Base-by-base conservation (phyloP, 2,113 vertebrate genomes). In the Jaculus jaculus region DNA sequence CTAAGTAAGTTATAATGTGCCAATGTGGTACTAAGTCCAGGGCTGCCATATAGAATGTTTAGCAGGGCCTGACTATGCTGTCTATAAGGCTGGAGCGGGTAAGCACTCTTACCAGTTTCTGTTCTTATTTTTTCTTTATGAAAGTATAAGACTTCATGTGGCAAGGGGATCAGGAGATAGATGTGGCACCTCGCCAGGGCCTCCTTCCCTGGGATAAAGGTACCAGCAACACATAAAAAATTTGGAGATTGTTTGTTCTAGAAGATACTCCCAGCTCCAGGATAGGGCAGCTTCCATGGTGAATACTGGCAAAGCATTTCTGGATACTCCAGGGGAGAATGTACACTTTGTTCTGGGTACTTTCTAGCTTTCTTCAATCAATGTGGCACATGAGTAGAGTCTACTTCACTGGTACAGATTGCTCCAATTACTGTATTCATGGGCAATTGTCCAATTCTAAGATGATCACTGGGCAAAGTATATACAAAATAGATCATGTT, bases 401-500 rank as follows among this genome's bases (percentile, higher is more conserved):
- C 34, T 26, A 24, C 16, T 61, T 80, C 58, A 71, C 7, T 21
- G 34, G n/a, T 10, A n/a, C 58, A 18, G 34, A 6, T 4, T 30
- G 42, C 7, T 75, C 20, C 54, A 42, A n/a, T 54, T 24, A 39
- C 80, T 6, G 0, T 24, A 13, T 5, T 4, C 28, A 7, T 28
- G 7, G 23, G n/a, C 30, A 28, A 37, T 32, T 2, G 1, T 47
- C 47, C 37, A 32, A 68, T 42, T 73, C 65, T 39, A 39, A 54
- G 66, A 37, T 0, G 8, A 4, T 18, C 5, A 3, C 81, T 15
- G 11, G 68, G 47, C 39, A 84, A 37, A 13, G 18, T 13, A 0
- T 0, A 0, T 58, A 13, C 17, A 1, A 3, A 3, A 39, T 3
- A 6, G n/a, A 7, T 51, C 30, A 7, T 11, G 21, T 54, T 58